Evolutionary conservation across 2,888 invertebrate species (phyloP).

Genomic region (Unio pictorum): DNA sequence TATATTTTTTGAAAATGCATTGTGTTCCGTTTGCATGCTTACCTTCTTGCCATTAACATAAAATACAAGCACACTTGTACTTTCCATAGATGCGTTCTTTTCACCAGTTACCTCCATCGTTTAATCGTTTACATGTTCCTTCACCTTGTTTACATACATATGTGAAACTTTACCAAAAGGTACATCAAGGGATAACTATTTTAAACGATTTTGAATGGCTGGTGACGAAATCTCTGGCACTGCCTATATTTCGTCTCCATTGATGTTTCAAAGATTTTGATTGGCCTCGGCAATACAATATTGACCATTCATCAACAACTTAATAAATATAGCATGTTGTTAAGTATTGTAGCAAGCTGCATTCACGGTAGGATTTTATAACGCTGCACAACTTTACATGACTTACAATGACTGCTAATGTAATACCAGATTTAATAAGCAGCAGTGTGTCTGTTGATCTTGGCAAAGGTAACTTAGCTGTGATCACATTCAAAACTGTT

Average conservation of each 20-base stretch:
- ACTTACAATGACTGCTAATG: no score
- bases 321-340: neutral
- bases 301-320: neutral
- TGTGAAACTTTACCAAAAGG: neutral
- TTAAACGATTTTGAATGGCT: no score
- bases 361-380: neutral
- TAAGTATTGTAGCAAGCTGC: neutral
- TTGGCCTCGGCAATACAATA: no score
- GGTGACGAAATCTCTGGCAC: no score
- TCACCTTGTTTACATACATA: neutral
- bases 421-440: slow-evolving; percentile 61
- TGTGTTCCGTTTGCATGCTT: neutral
- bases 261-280: no score
- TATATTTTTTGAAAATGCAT: no score
- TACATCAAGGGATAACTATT: no score
- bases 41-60: slow-evolving; percentile 42
- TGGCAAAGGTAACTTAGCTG: slow-evolving; percentile 22
- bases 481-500: neutral
- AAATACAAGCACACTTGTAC: slow-evolving; percentile 30
- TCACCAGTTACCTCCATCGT: no score
- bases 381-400: neutral
- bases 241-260: no score
- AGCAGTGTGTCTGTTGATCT: slow-evolving; percentile 58
- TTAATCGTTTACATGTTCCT: no score
- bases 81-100: neutral